phyloP scores from a whole-genome alignment of 2,113 vertebrate genomes.

The Mus spicilegus region DNA sequence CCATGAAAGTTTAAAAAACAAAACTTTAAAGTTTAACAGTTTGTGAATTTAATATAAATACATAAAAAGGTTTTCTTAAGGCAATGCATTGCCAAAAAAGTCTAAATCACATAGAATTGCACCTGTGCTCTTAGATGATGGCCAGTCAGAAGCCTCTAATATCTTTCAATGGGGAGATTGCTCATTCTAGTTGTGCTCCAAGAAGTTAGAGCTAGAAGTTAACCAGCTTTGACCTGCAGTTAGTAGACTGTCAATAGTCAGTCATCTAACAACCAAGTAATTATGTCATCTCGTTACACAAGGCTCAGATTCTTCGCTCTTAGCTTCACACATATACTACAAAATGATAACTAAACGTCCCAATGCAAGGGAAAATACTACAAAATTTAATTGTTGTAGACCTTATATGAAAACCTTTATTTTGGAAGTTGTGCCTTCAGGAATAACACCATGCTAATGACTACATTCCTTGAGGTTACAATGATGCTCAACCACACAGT shows the following conservation, averaged over 20 bases:
- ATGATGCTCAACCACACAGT: neutral
- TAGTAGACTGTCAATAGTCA: constrained; percentile 78
- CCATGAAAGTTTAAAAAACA: constrained; percentile 42
- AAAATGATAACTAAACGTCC: constrained; percentile 77
- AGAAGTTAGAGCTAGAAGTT: constrained; percentile 77
- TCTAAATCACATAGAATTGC: neutral
- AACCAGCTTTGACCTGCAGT: constrained; percentile 79
- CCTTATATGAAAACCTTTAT: constrained; percentile 67
- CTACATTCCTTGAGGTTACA: constrained; percentile 62
- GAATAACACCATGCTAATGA: constrained; percentile 66
- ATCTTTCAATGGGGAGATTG: constrained; percentile 63
- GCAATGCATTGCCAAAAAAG: constrained; percentile 6
- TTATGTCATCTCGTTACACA: constrained; percentile 71
- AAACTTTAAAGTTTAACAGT: constrained; percentile 54
- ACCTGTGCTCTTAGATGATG: constrained; percentile 54
- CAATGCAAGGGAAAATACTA: constrained; percentile 67
- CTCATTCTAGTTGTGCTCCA: constrained; percentile 66
- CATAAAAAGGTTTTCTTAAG: constrained; percentile 34
- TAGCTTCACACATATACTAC: constrained; percentile 49
- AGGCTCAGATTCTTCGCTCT: constrained; percentile 73
- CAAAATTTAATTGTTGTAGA: constrained; percentile 80
- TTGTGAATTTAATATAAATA: constrained; percentile 9
- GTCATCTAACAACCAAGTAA: constrained; percentile 70
- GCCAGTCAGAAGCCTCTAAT: constrained; percentile 51
- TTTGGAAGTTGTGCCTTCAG: constrained; percentile 57